Percentiles rank a stretch among this genome's conserved stretches.
Conservation (phyloP, 2,888 invertebrate species). For the Drosophila nr. medialis region DNA sequence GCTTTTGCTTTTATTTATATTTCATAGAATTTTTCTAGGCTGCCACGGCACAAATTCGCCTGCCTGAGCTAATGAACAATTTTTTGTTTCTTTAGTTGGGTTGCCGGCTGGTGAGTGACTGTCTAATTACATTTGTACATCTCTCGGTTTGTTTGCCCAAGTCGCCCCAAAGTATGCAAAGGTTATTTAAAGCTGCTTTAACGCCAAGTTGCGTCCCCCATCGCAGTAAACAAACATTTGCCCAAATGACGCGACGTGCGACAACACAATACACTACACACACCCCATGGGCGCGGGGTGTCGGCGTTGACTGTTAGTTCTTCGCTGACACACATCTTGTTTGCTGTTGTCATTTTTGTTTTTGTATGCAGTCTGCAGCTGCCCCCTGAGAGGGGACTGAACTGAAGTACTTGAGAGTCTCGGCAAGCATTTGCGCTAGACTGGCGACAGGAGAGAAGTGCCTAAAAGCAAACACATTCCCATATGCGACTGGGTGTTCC, state of each 20-base stretch:
- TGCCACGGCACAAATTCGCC: conserved; percentile 9
- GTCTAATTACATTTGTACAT: conserved; percentile 66
- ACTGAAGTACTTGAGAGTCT: conserved; percentile 60
- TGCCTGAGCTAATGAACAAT: conserved; percentile 38
- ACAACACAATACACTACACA: conserved; percentile 24
- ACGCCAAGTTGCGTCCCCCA: conserved; percentile 16
- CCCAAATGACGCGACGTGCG: conserved; percentile 51
- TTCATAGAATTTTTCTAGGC: conserved; percentile 31
- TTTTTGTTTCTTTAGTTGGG: conserved; percentile 5
- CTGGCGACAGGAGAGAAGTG: conserved; percentile 32
- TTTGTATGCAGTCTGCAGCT: conserved; percentile 15
- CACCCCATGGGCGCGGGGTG: conserved; percentile 31
- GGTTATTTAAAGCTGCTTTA: conserved; percentile 62
- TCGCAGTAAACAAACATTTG: conserved; percentile 49
- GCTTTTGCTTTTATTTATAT: conserved; percentile 25
- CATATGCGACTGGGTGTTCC: conserved; percentile 27
- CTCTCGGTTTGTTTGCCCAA: conserved; percentile 42
- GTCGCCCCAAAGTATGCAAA: conserved; percentile 53
- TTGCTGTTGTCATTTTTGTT: conserved; percentile 8
- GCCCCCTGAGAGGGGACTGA: conserved; percentile 22
- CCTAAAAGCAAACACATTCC: conserved; percentile 24
- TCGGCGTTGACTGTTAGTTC: conserved; percentile 37
- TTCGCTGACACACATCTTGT: conserved; percentile 57
- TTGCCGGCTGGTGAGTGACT: conserved; percentile 33
- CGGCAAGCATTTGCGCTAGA: conserved; percentile 54